Evolutionary conservation across 1,140 invertebrate genomes (phyloP).

Genomic region (Dreissena rostriformis): DNA sequence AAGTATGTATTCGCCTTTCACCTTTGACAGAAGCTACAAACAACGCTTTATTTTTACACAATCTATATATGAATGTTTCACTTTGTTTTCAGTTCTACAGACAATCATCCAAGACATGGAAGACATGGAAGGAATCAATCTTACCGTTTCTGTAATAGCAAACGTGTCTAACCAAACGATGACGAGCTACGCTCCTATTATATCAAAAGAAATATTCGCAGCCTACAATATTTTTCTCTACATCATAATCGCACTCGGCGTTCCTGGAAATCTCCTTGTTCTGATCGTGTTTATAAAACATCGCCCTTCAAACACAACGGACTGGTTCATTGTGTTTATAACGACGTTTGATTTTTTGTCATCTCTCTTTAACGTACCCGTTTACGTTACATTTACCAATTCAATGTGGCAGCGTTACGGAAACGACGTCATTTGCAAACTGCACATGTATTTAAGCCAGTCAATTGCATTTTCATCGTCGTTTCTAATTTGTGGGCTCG

Average conservation of each 20-base stretch:
- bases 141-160: too few species aligned
- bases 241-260: slow-evolving; percentile 8
- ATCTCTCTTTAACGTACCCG: slow-evolving; percentile 11
- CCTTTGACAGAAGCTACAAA: too few species aligned
- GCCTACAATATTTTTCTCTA: slow-evolving; percentile 9
- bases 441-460: slow-evolving; percentile 27
- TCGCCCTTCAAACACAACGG: slow-evolving; percentile 10
- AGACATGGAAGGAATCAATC: too few species aligned
- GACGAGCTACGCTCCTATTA: too few species aligned
- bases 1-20: too few species aligned
- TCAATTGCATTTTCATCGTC: slow-evolving; percentile 11
- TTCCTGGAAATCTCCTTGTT: slow-evolving; percentile 12
- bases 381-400: slow-evolving; percentile 15
- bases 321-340: slow-evolving; percentile 23
- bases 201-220: background rate
- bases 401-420: slow-evolving; percentile 3
- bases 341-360: slow-evolving; percentile 11
- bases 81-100: too few species aligned
- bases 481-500: slow-evolving; percentile 23
- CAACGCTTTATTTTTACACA: too few species aligned
- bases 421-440: background rate
- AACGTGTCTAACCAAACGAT: too few species aligned
- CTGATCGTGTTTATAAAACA: slow-evolving; percentile 9
- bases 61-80: too few species aligned
- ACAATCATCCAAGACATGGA: too few species aligned